Evolutionary conservation across 2,113 vertebrate genomes (phyloP).

Genomic region (Entosphenus tridentatus): DNA sequence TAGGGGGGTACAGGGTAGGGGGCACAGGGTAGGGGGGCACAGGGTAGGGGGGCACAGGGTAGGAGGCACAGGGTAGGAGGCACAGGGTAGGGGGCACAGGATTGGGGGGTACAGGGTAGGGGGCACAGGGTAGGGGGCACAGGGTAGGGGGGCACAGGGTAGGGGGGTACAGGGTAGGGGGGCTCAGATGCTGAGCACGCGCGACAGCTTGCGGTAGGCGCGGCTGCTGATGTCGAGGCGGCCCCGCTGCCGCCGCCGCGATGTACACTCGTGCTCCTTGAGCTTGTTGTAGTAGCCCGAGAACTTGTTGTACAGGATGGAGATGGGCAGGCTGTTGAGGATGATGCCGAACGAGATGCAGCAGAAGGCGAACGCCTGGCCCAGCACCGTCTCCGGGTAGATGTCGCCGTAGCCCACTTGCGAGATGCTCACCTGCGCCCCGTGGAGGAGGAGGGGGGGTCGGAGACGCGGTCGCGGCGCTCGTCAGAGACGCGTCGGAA

Average conservation of each 20-base stretch:
- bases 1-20: too few species aligned
- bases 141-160: too few species aligned
- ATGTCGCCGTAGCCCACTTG: conserved; percentile 65
- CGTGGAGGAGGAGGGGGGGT: background rate
- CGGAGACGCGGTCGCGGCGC: background rate
- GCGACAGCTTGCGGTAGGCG: conserved; percentile 16
- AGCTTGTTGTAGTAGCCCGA: conserved; percentile 42
- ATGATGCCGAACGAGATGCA: conserved; percentile 83
- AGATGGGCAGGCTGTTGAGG: conserved; percentile 67
- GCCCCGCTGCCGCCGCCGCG: conserved; percentile 19
- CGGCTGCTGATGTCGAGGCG: conserved; percentile 25
- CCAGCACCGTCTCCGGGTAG: conserved; percentile 37
- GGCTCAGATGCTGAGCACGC: background rate
- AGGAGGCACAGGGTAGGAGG: too few species aligned
- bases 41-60: too few species aligned
- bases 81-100: too few species aligned
- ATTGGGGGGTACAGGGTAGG: too few species aligned
- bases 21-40: too few species aligned
- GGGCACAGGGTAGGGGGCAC: too few species aligned
- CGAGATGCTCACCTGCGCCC: conserved; percentile 54
- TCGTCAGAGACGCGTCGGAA: too few species aligned
- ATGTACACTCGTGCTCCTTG: conserved; percentile 38
- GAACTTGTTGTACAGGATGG: conserved; percentile 47
- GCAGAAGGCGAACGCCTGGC: conserved; percentile 42
- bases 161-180: background rate